These are phyloP conservation scores for Sarcophaga variegata DNA, from an alignment of 2,888 invertebrate species.

Conservation along the genomic window DNA sequence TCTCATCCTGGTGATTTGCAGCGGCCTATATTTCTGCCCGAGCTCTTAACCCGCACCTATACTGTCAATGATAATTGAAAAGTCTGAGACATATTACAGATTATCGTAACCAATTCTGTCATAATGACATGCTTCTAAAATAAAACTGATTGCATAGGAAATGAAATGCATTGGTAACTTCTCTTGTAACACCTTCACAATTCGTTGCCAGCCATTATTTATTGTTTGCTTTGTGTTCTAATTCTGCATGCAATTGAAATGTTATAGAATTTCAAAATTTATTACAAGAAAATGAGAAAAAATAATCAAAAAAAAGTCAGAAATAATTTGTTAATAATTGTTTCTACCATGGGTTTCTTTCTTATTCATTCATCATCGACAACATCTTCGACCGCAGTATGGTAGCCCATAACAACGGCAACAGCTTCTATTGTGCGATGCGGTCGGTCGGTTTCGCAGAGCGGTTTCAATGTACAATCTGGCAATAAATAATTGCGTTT, in stretches of 20 bases:
- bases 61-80: too few species aligned
- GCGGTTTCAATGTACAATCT: constrained; percentile 43
- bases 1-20: too few species aligned
- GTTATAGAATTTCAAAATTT: constrained; percentile 46
- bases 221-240: not conserved
- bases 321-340: constrained; percentile 36
- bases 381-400: not conserved
- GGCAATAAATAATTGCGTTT: constrained; percentile 57
- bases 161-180: too few species aligned
- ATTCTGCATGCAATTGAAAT: constrained; percentile 17
- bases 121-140: too few species aligned
- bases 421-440: constrained; percentile 14
- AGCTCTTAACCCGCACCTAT: too few species aligned
- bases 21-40: too few species aligned
- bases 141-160: too few species aligned
- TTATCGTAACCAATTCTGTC: too few species aligned
- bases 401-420: constrained; percentile 7
- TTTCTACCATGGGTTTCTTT: constrained; percentile 11
- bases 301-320: not conserved
- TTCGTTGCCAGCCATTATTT: not conserved
- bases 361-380: not conserved
- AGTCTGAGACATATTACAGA: too few species aligned
- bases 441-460: not conserved
- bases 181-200: not conserved
- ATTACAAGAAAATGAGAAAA: not conserved